Evolutionary conservation across 2,888 invertebrate species (phyloP).

Genomic region (Epirrhoe alternata): DNA sequence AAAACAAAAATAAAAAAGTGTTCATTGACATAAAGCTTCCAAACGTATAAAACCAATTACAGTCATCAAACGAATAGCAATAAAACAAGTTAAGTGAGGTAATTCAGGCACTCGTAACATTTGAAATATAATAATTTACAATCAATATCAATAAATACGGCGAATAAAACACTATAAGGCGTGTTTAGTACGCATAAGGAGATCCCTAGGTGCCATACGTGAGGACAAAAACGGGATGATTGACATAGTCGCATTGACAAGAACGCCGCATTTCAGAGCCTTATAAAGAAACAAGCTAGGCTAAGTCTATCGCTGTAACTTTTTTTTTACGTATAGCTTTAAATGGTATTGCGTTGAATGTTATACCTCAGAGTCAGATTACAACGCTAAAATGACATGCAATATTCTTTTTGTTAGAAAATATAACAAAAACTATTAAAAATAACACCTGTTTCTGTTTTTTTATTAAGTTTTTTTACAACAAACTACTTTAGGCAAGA

Average conservation of each 20-base stretch:
- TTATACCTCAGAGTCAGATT: not conserved
- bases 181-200: slow-evolving; percentile 34
- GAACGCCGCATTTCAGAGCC: slow-evolving; percentile 32
- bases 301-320: slow-evolving; percentile 21
- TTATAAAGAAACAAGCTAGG: slow-evolving; percentile 35
- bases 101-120: slow-evolving; percentile 37
- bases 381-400: not conserved
- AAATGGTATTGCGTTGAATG: slow-evolving; percentile 2
- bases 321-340: slow-evolving; percentile 19
- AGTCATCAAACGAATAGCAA: slow-evolving; percentile 37
- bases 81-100: slow-evolving; percentile 43
- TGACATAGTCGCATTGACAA: slow-evolving; percentile 32
- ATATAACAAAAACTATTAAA: not conserved
- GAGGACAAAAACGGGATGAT: slow-evolving; percentile 37
- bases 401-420: not conserved
- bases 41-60: slow-evolving; percentile 40
- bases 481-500: slow-evolving; percentile 5
- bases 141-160: slow-evolving; percentile 35
- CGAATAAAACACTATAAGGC: slow-evolving; percentile 26
- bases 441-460: not conserved
- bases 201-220: slow-evolving; percentile 30
- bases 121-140: slow-evolving; percentile 38
- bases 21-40: slow-evolving; percentile 24
- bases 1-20: not conserved
- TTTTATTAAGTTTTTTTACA: not conserved